Conservation (phyloP, 2,888 invertebrate species). For the Pristionchus entomophagus region DNA sequence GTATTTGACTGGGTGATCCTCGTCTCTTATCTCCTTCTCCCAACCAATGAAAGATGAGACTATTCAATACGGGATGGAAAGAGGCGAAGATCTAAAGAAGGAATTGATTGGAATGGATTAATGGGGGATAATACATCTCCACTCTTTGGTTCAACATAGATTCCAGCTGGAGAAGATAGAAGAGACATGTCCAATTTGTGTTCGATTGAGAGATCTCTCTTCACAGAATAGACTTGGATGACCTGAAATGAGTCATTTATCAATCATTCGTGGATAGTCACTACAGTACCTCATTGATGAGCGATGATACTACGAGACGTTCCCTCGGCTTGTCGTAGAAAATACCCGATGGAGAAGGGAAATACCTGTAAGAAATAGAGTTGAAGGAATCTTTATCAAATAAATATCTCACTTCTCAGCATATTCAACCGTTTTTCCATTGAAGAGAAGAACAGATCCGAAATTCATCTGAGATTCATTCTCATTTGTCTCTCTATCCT, state of each 20-base stretch:
- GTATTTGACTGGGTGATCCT: slow-evolving; percentile 61
- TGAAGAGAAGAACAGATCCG: slow-evolving; percentile 68
- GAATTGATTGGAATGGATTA: background rate
- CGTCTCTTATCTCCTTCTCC: slow-evolving; percentile 50
- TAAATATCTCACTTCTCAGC: slow-evolving; percentile 38
- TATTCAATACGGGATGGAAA: slow-evolving; percentile 65
- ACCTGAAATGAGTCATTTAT: slow-evolving; percentile 53
- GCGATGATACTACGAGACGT: slow-evolving; percentile 64
- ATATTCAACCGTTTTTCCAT: slow-evolving; percentile 61
- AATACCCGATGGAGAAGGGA: slow-evolving; percentile 64
- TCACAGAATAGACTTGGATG: slow-evolving; percentile 64
- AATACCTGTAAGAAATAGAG: slow-evolving; percentile 39
- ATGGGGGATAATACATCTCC: slow-evolving; percentile 49
- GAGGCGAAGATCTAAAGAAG: slow-evolving; percentile 55
- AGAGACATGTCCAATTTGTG: slow-evolving; percentile 64
- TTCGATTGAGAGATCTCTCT: slow-evolving; percentile 59
- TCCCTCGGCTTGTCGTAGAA: slow-evolving; percentile 61
- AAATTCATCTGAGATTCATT: slow-evolving; percentile 44
- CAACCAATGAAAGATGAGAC: slow-evolving; percentile 51
- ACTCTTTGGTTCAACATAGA: slow-evolving; percentile 58
- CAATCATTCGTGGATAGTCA: background rate
- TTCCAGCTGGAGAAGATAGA: slow-evolving; percentile 62
- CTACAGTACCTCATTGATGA: slow-evolving; percentile 61
- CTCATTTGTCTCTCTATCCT: no score
- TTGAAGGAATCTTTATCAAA: background rate